Evolutionary conservation across 2,113 vertebrate species (phyloP).

Genomic region (Pantherophis guttatus): DNA sequence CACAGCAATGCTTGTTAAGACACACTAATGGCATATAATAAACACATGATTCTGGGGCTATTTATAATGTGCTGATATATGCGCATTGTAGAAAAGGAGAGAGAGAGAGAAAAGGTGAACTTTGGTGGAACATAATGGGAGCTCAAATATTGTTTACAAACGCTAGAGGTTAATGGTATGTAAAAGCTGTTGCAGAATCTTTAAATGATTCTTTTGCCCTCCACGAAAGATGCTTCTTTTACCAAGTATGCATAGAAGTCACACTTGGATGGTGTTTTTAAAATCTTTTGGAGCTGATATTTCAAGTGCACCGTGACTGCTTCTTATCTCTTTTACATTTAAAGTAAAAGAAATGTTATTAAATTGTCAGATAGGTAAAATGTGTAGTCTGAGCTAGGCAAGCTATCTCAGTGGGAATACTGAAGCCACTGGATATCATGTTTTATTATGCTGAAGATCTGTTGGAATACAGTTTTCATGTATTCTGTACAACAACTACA

Average conservation of each 20-base stretch:
- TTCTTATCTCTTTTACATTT: neutral
- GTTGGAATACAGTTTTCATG: neutral
- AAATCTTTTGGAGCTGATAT: neutral
- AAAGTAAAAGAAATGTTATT: neutral
- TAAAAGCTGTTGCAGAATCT: neutral
- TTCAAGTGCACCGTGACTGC: neutral
- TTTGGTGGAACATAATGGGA: slow-evolving; percentile 6
- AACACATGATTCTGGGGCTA: slow-evolving; percentile 71
- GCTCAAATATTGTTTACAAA: slow-evolving; percentile 14
- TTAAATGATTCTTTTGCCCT: neutral
- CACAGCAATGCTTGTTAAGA: slow-evolving; percentile 76
- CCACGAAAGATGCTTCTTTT: neutral
- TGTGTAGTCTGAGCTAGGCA: neutral
- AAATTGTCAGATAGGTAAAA: neutral
- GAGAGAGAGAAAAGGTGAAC: neutral
- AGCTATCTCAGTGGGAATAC: neutral
- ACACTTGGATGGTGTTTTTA: neutral
- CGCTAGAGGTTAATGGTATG: neutral
- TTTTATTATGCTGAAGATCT: neutral
- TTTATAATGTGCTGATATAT: slow-evolving; percentile 49
- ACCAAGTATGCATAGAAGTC: neutral
- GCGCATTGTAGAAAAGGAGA: neutral
- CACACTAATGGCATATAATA: slow-evolving; percentile 78
- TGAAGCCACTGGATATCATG: neutral
- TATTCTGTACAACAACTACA: neutral